These are phyloP conservation scores for Callocephalon fimbriatum DNA, from an alignment of 2,113 vertebrate species.

Conservation along the genomic window DNA sequence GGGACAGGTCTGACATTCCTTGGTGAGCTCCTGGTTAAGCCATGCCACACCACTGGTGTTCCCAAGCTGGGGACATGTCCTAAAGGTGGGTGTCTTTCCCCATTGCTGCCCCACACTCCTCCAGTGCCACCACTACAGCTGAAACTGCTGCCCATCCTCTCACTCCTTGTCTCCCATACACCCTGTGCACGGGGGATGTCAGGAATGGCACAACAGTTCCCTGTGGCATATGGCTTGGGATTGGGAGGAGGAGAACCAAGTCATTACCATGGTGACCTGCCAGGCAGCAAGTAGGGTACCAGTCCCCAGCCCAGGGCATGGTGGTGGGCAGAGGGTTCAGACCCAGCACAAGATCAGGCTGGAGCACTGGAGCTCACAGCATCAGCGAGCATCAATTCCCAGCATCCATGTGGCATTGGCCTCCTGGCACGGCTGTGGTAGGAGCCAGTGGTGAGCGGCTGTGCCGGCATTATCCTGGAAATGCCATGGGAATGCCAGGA, in stretches of 20 bases:
- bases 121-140: background rate
- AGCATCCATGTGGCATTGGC: rapidly evolving
- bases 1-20: background rate
- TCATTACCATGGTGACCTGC: background rate
- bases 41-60: rapidly evolving
- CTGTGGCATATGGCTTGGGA: rapidly evolving
- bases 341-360: background rate
- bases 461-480: slow-evolving; percentile 6
- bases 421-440: background rate
- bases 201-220: background rate
- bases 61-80: background rate
- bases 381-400: background rate
- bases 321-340: rapidly evolving
- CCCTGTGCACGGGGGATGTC: rapidly evolving
- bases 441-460: background rate
- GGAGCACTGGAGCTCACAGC: rapidly evolving
- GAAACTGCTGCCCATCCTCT: background rate
- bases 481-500: slow-evolving; percentile 11
- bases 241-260: background rate
- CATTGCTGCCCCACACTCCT: rapidly evolving
- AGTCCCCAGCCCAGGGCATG: background rate
- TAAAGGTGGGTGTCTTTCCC: background rate
- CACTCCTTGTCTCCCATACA: background rate
- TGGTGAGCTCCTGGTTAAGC: rapidly evolving
- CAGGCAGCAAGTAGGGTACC: background rate